phyloP scores from a whole-genome alignment of 1,140 invertebrate genomes.

The Apolygus lucorum region DNA sequence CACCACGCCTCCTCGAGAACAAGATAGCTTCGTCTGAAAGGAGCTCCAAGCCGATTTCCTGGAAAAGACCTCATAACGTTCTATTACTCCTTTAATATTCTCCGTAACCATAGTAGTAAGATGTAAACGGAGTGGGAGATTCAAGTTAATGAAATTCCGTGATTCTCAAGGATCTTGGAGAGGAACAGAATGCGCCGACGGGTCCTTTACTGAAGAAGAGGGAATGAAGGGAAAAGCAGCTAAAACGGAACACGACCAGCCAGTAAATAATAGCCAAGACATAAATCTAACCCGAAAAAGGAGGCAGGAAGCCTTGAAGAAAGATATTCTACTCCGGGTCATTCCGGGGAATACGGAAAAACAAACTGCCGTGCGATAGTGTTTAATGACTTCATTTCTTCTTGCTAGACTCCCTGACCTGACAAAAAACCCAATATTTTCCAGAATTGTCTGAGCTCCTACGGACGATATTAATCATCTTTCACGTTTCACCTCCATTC shows the following conservation, averaged over 20 bases:
- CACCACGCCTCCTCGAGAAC: too few relatives aligned
- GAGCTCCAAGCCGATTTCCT: too few relatives aligned
- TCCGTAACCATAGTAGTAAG: too few relatives aligned
- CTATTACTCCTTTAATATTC: too few relatives aligned
- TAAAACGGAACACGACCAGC: neutral
- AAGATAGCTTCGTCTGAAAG: too few relatives aligned
- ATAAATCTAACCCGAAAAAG: neutral
- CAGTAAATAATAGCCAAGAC: neutral
- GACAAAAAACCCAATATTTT: neutral
- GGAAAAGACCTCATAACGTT: too few relatives aligned
- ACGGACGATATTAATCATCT: too few relatives aligned
- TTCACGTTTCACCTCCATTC: too few relatives aligned
- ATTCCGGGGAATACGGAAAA: neutral
- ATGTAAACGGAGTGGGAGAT: too few relatives aligned
- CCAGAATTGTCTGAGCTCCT: too few relatives aligned
- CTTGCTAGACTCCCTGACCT: neutral
- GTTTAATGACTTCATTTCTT: neutral
- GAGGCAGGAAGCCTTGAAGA: neutral
- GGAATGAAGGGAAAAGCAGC: neutral
- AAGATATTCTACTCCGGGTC: neutral
- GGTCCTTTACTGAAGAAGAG: too few relatives aligned
- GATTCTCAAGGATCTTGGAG: neutral
- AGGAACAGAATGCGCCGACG: neutral
- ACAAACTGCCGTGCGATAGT: neutral
- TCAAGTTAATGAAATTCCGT: too few relatives aligned